A percentile compares a stretch with the other conserved stretches of the same genome.
phyloP scores from a whole-genome alignment of 2,797 vertebrate species.

The Cossypha polioptera region DNA sequence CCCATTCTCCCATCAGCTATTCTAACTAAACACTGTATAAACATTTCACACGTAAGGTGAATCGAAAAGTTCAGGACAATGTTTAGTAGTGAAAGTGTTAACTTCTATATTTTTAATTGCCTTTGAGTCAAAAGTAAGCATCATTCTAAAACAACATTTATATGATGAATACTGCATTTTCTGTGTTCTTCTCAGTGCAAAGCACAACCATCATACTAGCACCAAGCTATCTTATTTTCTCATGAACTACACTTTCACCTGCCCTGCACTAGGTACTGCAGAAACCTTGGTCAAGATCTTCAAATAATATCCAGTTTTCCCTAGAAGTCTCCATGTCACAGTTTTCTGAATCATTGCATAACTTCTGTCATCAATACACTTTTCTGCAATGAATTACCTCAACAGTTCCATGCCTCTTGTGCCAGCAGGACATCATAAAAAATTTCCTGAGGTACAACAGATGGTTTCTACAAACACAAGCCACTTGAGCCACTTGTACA shows the following conservation, averaged over 20 bases:
- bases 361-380: background rate
- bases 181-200: background rate
- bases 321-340: background rate
- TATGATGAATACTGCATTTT: background rate
- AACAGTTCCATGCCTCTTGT: background rate
- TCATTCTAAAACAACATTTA: background rate
- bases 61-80: background rate
- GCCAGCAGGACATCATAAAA: background rate
- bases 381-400: background rate
- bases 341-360: background rate
- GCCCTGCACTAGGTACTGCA: background rate
- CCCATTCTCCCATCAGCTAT: background rate
- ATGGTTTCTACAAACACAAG: background rate
- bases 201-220: background rate
- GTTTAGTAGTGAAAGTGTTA: background rate
- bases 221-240: background rate
- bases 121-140: background rate
- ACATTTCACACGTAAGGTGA: background rate
- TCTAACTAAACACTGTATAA: background rate
- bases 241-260: background rate
- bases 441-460: background rate
- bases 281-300: background rate
- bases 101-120: background rate
- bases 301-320: background rate
- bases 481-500: background rate